Evolutionary conservation across 2,888 invertebrate genomes (phyloP), one percentile per base, ranked within the genome.

Genomic region (Agrotis exclamationis): DNA sequence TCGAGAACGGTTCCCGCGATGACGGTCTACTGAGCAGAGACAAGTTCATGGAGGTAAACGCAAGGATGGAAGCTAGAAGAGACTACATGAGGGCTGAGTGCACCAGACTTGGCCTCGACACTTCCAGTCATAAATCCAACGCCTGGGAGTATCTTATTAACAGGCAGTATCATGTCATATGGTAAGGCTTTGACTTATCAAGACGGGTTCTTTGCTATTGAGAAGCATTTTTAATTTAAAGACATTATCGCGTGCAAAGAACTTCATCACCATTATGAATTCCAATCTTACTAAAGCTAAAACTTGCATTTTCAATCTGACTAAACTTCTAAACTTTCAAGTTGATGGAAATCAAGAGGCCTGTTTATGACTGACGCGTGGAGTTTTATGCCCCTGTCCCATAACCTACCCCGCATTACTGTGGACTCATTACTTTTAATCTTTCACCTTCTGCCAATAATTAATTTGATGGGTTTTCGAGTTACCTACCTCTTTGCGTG

Each of bases 91-190:
- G 96, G 76, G 95, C 94, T 72, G 96, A 96, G 73, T 98, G 98
- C 88, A 95, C 96, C n/a, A 95, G 95, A 71, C 93, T 97, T 53
- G 97, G 97, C 39, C 94, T 98, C 56, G 97, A 97, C 86, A 94
- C 96, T 74, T 95, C 96, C 48, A 97, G 97, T 24, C 97, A 97
- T 84, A 97, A 97, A 88, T 97, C 98, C 39, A 98, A 98, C 88
- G 97, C 98, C 18, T 98, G 98, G 98, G 98, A 98, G 92, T 98
- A 98, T 92, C 96, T 98, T 88, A 97, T 98, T 87, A 98, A 98
- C 93, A 96, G 97, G 84, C 97, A 98, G 89, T 97, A 98, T 91
- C 98, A 98, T 90, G 96, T 98, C 68, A 97, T 98, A 90, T 98
- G 98, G 98, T 97, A 89, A 95, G 96, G 70, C 51, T 68, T 64